Base-by-base conservation (phyloP, 2,113 vertebrate species). In the Romanogobio albipinnatus region DNA sequence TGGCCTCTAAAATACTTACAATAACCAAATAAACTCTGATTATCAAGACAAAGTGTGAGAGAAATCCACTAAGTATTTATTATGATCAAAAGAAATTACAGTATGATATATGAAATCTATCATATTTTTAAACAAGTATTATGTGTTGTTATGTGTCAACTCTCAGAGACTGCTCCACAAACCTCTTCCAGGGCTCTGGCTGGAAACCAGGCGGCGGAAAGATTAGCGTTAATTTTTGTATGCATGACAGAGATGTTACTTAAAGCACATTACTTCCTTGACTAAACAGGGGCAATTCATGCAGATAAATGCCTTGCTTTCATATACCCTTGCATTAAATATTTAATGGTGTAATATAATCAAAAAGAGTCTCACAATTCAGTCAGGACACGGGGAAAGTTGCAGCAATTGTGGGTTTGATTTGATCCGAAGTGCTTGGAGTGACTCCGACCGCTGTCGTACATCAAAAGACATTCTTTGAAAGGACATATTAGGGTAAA, bases 261-360 rank as follows among this genome's bases (percentile, higher is more conserved):
- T 95, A 92, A 94, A 94, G 92, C 85, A 86, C 92, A 94, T 95
- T 95, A 94, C 88, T 83, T 93, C 90, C 93, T 94, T 94, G 91
- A 92, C 94, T 93, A 94, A 93, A 93, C 94, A 93, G 89, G 66
- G 91, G 91, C 90, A 90, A 92, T 89, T 93, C 94, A 93, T 92
- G 94, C 94, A 92, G 94, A 95, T 94, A 94, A 95, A 95, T 93
- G 93, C 86, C 89, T 91, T 89, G 90, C 94, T 93, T 93, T 94
- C 91, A 86, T 90, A 93, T 93, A 89, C 88, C 91, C 92, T 88
- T 91, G 89, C 87, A 87, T 93, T 92, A 91, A 94, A 94, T 94
- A 94, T 93, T 94, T 92, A 91, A 94, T 92, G 83, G 68, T 89
- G 91, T 91, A 94, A 94, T 93, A 93, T 93, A 94, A 94, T 94